Evolutionary conservation across 2,888 invertebrate species (phyloP).

Genomic region (Drosophila seclusa): DNA sequence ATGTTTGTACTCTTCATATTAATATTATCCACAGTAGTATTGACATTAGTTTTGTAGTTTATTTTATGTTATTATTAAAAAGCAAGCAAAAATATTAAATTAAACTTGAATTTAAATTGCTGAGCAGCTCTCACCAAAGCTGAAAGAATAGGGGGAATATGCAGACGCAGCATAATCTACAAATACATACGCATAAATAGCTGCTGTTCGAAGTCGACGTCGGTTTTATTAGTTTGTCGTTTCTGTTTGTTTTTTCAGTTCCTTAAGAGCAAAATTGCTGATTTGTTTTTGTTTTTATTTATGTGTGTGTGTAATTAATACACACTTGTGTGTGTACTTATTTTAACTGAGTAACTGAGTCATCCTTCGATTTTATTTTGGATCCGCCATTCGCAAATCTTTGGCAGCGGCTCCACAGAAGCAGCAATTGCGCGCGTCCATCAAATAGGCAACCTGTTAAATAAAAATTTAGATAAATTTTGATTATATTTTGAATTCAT

Average conservation of each 20-base stretch:
- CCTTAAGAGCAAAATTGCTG: slow-evolving; percentile 19
- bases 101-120: not conserved
- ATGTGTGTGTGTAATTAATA: not conserved
- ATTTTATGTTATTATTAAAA: not conserved
- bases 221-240: slow-evolving; percentile 24
- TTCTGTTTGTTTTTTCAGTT: slow-evolving; percentile 13
- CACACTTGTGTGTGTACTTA: not conserved
- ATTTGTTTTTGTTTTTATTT: slow-evolving; percentile 15
- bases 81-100: not conserved
- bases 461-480: not conserved
- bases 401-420: slow-evolving; percentile 45
- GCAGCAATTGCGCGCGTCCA: slow-evolving; percentile 58
- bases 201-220: slow-evolving; percentile 20
- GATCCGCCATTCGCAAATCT: slow-evolving; percentile 28
- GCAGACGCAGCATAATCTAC: not conserved
- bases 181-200: slow-evolving; percentile 4
- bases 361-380: not conserved
- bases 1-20: not conserved
- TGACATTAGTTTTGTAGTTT: not conserved
- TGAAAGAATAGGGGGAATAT: not conserved
- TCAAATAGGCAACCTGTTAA: slow-evolving; percentile 43
- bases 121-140: not conserved
- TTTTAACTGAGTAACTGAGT: no score
- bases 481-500: not conserved
- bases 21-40: not conserved